Evolutionary conservation across 1,140 invertebrate species (phyloP).

Genomic region (Bactericera cockerelli): DNA sequence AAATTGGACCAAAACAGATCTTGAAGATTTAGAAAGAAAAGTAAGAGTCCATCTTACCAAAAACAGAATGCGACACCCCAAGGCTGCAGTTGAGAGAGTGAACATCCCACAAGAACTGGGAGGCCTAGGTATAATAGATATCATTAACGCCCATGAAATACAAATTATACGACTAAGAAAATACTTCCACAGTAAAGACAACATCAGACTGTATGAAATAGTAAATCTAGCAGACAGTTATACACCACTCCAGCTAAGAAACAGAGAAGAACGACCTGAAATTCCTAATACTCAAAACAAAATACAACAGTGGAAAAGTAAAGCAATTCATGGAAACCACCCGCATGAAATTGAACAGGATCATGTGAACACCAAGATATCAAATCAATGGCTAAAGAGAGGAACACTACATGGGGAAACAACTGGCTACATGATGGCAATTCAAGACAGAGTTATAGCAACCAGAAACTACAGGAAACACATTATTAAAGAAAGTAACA

Average conservation of each 20-base stretch:
- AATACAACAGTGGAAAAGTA: constrained; percentile 18
- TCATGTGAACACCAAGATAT: constrained; percentile 18
- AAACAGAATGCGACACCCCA: neutral
- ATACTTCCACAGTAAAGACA: neutral
- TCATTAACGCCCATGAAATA: neutral
- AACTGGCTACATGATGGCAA: constrained; percentile 22
- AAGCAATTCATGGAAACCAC: constrained; percentile 19
- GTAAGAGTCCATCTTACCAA: neutral
- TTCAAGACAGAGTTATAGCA: constrained; percentile 25
- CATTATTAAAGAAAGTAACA: constrained; percentile 21
- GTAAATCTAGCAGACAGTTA: neutral
- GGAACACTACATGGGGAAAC: constrained; percentile 19
- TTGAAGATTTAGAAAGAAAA: neutral
- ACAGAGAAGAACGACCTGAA: neutral
- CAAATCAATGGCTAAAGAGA: constrained; percentile 22
- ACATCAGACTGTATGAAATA: neutral
- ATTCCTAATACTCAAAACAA: neutral
- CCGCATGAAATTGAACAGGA: constrained; percentile 18
- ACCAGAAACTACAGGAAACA: constrained; percentile 22
- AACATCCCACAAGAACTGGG: neutral
- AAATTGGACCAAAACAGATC: neutral
- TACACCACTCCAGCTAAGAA: neutral
- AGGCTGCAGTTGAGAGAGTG: neutral
- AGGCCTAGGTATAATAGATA: neutral
- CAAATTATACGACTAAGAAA: neutral